These are phyloP conservation scores for Lophochroa leadbeateri DNA, from an alignment of 2,113 vertebrate genomes.

Conservation along the genomic window DNA sequence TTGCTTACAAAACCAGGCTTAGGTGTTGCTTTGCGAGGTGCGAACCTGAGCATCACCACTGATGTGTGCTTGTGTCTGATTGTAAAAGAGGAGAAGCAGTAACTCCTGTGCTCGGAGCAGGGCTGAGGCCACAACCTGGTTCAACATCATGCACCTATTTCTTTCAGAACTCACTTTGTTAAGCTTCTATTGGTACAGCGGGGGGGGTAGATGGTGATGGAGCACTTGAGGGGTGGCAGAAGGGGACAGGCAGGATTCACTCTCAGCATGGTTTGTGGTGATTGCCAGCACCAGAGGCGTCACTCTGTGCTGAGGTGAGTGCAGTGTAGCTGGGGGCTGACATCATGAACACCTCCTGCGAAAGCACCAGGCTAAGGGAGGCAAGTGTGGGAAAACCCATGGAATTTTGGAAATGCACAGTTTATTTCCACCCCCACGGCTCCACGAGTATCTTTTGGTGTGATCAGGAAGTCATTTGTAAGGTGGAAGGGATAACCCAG, in stretches of 20 bases:
- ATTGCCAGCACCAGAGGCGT: neutral
- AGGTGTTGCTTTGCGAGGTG: neutral
- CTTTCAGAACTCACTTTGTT: neutral
- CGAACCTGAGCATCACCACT: neutral
- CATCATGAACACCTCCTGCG: neutral
- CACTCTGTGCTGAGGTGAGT: neutral
- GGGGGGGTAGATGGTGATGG: neutral
- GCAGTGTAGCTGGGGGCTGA: neutral
- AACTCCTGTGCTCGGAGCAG: neutral
- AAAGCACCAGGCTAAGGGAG: neutral
- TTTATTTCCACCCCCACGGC: fast-evolving
- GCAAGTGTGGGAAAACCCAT: neutral
- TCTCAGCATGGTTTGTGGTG: neutral
- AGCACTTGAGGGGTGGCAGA: neutral
- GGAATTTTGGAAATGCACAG: neutral
- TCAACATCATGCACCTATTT: neutral
- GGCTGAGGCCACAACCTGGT: neutral
- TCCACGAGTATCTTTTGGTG: neutral
- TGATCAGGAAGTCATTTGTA: neutral
- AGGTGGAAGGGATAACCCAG: neutral
- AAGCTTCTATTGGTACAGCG: neutral
- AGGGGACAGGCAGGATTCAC: neutral
- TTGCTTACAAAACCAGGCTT: neutral
- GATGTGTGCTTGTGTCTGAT: neutral
- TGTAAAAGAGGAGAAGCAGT: neutral